Evolutionary conservation across 1,140 invertebrate genomes (phyloP), one percentile per base, ranked within the genome.

Genomic region (Oscheius sp.): DNA sequence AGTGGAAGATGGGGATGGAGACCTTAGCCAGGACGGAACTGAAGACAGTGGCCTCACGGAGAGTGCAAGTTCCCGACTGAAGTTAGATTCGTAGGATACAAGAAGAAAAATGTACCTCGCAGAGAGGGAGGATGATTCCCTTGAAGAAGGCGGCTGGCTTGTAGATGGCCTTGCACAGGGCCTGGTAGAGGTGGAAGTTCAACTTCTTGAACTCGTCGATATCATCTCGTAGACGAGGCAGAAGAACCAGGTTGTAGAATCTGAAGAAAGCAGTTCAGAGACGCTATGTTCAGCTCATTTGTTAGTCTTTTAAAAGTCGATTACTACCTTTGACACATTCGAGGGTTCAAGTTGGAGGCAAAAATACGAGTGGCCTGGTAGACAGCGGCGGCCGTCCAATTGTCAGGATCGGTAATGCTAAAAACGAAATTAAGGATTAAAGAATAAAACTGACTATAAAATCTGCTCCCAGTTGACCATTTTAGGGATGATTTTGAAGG

Each of bases 111-210:
- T 42, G 79, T 85, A 90, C 91, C 85, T 94, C 91, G 80, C 94
- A 90, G 18, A 97, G 85, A 1, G 95, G 94, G 38, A 97, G 80
- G 32, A 97, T 85, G 78, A 97, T 91, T 78, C 95, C 96, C 87
- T 99, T 99, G 91, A 97, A 97, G 81, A 99, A 99, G n/a, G 92
- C 95, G 59, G 91, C 93, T 49, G 96, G 95, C 84, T 99, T 99
- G 85, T 93, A 99, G 0, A 99, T 86, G 10, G 95, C 89, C 87
- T 97, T 97, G 70, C 90, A 89, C 18, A 99, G 80, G 3, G 95
- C 94, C 29, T 93, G 91, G 85, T 96, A 98, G 7, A 99, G 87
- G 87, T 99, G 95, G 85, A 94, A 95, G 86, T 99, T 99, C 0
- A 99, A 86, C 85, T 91, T 90, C 85, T 97, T 97, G 84, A 92